These are phyloP conservation scores for Sinosuthora webbiana DNA, from an alignment of 2,113 vertebrate genomes.

Conservation along the genomic window DNA sequence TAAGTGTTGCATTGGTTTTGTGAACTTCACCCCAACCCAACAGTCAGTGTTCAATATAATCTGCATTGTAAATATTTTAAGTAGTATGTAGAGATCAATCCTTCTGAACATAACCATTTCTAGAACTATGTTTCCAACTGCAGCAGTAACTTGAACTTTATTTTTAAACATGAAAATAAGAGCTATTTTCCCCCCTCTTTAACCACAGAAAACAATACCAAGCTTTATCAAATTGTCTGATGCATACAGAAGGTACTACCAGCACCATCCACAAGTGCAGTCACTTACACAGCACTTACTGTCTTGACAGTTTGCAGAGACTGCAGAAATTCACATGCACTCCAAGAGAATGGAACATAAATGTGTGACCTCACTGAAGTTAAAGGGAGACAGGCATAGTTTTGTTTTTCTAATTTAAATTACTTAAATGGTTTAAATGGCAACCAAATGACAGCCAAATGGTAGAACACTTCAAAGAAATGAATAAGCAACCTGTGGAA, in stretches of 20 bases:
- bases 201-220: neutral
- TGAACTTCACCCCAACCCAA: neutral
- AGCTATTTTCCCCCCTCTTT: neutral
- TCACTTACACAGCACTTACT: neutral
- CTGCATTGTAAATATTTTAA: neutral
- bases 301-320: neutral
- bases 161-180: neutral
- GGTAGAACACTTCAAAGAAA: neutral
- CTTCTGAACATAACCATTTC: neutral
- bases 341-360: neutral
- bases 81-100: neutral
- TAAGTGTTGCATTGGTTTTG: neutral
- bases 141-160: neutral
- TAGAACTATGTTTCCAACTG: neutral
- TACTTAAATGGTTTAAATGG: constrained; percentile 32
- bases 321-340: neutral
- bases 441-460: neutral
- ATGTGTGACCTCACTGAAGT: neutral
- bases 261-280: neutral
- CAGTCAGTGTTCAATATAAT: neutral
- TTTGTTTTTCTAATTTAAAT: neutral
- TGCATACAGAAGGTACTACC: neutral
- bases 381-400: neutral
- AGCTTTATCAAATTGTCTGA: neutral
- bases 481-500: neutral